Percentiles rank a stretch among this genome's conserved stretches.
Conservation (phyloP, 2,888 invertebrate genomes). For the Orchesellides sinensis region DNA sequence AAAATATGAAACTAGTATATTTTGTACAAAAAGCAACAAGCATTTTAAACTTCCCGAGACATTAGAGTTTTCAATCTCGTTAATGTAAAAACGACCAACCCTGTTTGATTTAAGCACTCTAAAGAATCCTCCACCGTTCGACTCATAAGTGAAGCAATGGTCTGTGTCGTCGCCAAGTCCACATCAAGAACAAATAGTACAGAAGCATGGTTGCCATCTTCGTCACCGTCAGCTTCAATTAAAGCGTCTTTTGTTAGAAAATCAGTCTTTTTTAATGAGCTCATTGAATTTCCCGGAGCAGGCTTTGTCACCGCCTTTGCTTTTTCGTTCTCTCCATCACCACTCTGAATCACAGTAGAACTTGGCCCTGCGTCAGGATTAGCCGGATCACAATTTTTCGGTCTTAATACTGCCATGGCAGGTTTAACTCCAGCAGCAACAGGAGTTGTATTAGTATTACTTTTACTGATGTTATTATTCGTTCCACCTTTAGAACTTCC, state of each 20-base stretch:
- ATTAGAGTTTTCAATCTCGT: too few species aligned
- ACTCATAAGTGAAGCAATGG: not conserved
- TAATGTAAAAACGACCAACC: not conserved
- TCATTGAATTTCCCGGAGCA: too few species aligned
- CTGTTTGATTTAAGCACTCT: not conserved
- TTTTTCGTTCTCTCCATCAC: too few species aligned
- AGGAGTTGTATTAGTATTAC: not conserved
- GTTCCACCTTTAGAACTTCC: not conserved
- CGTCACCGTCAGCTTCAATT: not conserved
- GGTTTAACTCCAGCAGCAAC: not conserved
- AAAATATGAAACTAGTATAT: not conserved
- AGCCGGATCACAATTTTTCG: too few species aligned
- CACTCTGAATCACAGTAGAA: too few species aligned
- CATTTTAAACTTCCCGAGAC: too few species aligned
- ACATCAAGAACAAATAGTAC: not conserved
- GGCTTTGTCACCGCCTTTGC: too few species aligned
- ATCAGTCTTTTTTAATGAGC: not conserved
- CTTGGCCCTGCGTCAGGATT: too few species aligned
- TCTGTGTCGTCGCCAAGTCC: not conserved
- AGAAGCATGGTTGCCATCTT: not conserved
- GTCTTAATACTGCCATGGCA: too few species aligned
- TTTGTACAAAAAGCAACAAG: too few species aligned
- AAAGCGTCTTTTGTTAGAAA: not conserved
- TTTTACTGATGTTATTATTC: not conserved
- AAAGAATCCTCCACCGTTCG: not conserved